Base-by-base conservation (phyloP, 1,140 invertebrate genomes). In the Zeugodacus cucurbitae region DNA sequence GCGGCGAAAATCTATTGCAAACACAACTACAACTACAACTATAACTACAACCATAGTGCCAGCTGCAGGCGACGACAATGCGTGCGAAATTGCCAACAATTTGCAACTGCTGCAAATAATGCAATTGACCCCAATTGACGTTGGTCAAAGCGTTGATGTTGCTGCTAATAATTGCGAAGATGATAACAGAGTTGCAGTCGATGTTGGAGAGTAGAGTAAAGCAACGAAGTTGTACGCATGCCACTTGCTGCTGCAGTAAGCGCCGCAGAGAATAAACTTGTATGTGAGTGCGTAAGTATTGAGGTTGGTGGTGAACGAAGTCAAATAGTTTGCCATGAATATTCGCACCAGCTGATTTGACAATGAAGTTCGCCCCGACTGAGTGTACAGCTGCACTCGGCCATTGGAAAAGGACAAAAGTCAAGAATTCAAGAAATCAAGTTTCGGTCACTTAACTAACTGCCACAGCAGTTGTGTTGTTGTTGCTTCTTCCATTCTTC, bases 81-180 rank as follows among this genome's bases (percentile, higher is more conserved):
- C 74, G 10, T 48, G 26, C 41, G 34, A 54, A 82, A 82, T 26
- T 48, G 74, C 44, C 22, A 82, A 48, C 74, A 82, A 82, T 82
- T 82, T 48, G 37, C 41, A 82, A 82, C 74, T 54, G 26, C 41
- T 48, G 44, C 74, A 48, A 48, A 82, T 82, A 82, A 82, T 82
- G 74, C 74, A 82, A 82, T 82, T 82, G 74, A 82, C 74, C 74
- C 74, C 74, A 82, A 82, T 82, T 82, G 41, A 82, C 34, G 74
- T 54, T 44, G 74, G 74, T 20, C 44, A 82, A 37, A 26, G 22
- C 44, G 41, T 26, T 48, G 74, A 82, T 29, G 37, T 29, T 26
- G 41, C n/a, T 82, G n/a, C 22, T 82, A 48, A 82, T 82, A 41
- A 48, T 70, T 29, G 64, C 14, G 4, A 2, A 32, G 26, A 20